Evolutionary conservation across 2,113 vertebrate genomes (phyloP).

Genomic region (cattle (Bos taurus)): DNA sequence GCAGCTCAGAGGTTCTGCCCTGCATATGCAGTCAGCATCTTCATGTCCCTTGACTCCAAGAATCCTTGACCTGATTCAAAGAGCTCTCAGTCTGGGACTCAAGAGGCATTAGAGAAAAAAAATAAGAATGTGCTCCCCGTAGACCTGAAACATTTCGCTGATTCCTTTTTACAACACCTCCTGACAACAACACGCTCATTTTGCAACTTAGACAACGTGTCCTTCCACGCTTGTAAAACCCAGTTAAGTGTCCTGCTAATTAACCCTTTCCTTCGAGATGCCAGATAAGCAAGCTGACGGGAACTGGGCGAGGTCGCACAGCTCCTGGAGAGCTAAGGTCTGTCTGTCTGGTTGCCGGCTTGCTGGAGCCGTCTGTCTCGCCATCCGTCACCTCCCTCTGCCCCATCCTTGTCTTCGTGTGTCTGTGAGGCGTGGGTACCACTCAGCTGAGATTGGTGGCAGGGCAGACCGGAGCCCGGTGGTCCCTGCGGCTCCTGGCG

Average conservation of each 20-base stretch:
- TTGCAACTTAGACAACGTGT: neutral
- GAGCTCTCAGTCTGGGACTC: no score
- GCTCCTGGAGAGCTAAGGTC: neutral
- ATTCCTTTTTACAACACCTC: neutral
- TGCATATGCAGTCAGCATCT: fast-evolving
- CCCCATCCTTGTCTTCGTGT: fast-evolving
- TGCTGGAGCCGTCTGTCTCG: neutral
- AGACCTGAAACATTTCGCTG: neutral
- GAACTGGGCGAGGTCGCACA: fast-evolving
- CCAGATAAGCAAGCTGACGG: neutral
- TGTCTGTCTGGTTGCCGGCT: neutral
- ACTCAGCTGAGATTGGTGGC: neutral
- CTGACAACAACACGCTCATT: neutral
- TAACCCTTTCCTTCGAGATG: no score
- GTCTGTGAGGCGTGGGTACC: fast-evolving
- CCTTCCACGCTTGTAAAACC: no score
- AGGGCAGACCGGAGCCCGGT: neutral
- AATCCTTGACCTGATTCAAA: neutral
- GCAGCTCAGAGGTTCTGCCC: neutral
- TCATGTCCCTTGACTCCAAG: neutral
- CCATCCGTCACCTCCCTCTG: neutral
- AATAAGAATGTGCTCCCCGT: neutral
- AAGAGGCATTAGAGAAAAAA: neutral
- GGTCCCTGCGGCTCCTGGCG: fast-evolving
- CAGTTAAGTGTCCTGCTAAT: neutral